These are phyloP conservation scores for Heterotis niloticus DNA, from an alignment of 2,113 vertebrate genomes.

Conservation along the genomic window DNA sequence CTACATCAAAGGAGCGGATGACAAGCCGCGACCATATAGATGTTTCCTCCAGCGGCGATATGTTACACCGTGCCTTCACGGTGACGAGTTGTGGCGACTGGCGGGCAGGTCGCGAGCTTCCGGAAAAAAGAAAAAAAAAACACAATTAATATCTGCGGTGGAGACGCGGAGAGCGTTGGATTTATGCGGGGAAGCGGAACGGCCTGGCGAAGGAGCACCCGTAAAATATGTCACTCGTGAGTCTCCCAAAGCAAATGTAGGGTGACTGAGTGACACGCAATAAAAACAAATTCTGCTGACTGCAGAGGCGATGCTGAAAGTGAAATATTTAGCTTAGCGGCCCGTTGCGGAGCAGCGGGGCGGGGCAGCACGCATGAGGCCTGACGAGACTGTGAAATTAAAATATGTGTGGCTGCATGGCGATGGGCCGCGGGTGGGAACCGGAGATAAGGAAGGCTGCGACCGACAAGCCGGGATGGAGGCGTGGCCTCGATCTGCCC, in stretches of 20 bases:
- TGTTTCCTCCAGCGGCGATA: neutral
- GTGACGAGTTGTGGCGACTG: neutral
- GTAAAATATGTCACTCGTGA: constrained; percentile 15
- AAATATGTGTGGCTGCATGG: constrained; percentile 16
- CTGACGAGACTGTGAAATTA: constrained; percentile 19
- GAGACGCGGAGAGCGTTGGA: constrained; percentile 6
- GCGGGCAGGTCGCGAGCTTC: neutral
- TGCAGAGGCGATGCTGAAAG: constrained; percentile 22
- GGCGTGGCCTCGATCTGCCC: too few relatives aligned
- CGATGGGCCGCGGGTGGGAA: neutral
- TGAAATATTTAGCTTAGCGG: constrained; percentile 28
- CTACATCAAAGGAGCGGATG: neutral
- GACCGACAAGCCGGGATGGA: neutral
- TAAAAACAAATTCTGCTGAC: constrained; percentile 31
- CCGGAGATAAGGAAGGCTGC: neutral
- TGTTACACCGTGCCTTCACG: neutral
- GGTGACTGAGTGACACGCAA: constrained; percentile 19
- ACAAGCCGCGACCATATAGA: neutral
- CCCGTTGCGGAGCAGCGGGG: neutral
- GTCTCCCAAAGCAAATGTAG: constrained; percentile 18
- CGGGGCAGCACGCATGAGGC: neutral
- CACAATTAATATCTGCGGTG: constrained; percentile 16
- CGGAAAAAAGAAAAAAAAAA: neutral
- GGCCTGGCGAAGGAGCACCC: neutral
- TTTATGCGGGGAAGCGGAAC: constrained; percentile 18